These are phyloP conservation scores for Agrochola litura DNA, from an alignment of 2,888 invertebrate genomes.

Conservation along the genomic window DNA sequence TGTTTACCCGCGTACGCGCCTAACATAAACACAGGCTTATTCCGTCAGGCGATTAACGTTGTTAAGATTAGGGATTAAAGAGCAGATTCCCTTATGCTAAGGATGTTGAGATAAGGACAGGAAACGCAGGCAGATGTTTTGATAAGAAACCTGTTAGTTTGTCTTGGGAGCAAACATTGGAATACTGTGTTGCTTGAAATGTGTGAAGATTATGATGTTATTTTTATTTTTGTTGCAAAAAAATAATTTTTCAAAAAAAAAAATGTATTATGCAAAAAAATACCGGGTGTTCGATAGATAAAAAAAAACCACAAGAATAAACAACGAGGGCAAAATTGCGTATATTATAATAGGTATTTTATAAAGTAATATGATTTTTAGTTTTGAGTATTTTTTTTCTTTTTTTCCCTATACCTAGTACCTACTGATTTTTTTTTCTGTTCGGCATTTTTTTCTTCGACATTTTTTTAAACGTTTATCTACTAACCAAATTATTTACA, in stretches of 20 bases:
- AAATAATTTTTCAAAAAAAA: not conserved
- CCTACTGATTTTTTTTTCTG: not conserved
- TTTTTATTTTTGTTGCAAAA: not conserved
- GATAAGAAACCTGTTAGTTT: conserved; percentile 70
- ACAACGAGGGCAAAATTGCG: not conserved
- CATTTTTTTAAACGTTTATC: not conserved
- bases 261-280: not conserved
- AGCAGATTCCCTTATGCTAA: conserved; percentile 48
- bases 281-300: not conserved
- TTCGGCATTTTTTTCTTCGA: not conserved
- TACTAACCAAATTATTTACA: conserved; percentile 17
- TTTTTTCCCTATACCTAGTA: no score
- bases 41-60: conserved; percentile 43
- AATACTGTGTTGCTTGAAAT: conserved; percentile 42
- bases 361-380: no score
- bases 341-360: not conserved
- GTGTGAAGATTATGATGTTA: conserved; percentile 18
- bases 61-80: conserved; percentile 48
- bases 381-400: not conserved
- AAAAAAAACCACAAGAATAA: no score
- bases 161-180: conserved; percentile 61
- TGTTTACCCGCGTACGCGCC: conserved; percentile 52
- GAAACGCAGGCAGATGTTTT: conserved; percentile 73
- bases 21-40: conserved; percentile 56
- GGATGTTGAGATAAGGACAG: conserved; percentile 68